These are phyloP conservation scores for Lochmaea capreae DNA, from an alignment of 2,888 invertebrate genomes.

Conservation along the genomic window DNA sequence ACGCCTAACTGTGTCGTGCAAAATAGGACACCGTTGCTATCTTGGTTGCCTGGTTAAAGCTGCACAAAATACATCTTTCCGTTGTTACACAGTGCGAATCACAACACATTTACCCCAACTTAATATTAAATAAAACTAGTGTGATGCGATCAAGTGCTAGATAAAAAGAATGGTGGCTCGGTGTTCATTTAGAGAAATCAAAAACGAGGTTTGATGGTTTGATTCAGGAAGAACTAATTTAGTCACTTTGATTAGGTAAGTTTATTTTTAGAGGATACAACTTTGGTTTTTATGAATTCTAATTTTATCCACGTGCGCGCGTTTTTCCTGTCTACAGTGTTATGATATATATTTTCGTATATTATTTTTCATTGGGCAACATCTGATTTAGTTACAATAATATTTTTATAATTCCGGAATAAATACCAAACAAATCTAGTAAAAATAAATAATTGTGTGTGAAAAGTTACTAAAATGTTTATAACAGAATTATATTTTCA, in stretches of 20 bases:
- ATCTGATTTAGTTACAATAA: not conserved
- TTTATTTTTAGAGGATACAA: constrained; percentile 11
- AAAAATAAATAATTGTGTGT: not conserved
- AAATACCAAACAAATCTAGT: not conserved
- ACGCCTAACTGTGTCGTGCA: constrained; percentile 53
- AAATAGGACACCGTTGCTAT: constrained; percentile 55
- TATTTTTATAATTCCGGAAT: not conserved
- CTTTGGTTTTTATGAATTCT: constrained; percentile 10
- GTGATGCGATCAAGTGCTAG: constrained; percentile 6
- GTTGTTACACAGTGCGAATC: constrained; percentile 39
- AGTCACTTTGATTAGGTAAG: constrained; percentile 4
- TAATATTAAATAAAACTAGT: constrained; percentile 40
- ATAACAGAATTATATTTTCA: not conserved
- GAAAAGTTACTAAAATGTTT: not conserved
- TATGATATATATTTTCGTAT: not conserved
- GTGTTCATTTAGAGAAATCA: not conserved
- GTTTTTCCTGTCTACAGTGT: not conserved
- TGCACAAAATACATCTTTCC: constrained; percentile 32
- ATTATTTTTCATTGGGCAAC: not conserved
- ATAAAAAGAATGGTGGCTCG: constrained; percentile 3
- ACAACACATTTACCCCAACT: constrained; percentile 37
- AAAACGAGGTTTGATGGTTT: constrained; percentile 10
- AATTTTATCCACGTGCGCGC: constrained; percentile 2
- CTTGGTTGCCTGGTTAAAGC: constrained; percentile 52
- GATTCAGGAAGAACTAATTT: constrained; percentile 1